These are phyloP conservation scores for Masnerella sp. DNA, from an alignment of 2,888 invertebrate genomes.

Conservation along the genomic window DNA sequence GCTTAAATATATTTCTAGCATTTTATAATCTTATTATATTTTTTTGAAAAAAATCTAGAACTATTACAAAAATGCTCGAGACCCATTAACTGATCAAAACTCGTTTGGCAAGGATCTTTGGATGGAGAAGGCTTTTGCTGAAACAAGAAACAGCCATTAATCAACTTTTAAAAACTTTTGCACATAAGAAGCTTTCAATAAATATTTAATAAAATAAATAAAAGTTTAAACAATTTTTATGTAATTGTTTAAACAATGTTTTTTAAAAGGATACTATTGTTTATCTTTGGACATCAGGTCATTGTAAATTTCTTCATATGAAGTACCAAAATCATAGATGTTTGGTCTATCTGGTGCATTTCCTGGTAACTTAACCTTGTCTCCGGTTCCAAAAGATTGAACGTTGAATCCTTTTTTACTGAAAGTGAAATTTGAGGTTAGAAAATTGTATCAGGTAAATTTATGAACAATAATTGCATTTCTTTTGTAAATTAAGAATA, in stretches of 20 bases:
- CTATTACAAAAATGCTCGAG: no score
- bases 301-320: slow-evolving; percentile 97
- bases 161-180: not conserved
- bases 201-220: not conserved
- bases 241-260: not conserved
- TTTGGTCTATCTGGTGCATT: slow-evolving; percentile 95
- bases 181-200: no score
- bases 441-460: slow-evolving; percentile 21
- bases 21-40: no score
- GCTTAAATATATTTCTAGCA: no score
- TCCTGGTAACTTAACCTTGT: slow-evolving; percentile 98
- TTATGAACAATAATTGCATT: not conserved
- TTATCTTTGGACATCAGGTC: slow-evolving; percentile 95
- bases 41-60: no score
- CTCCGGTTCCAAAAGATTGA: slow-evolving; percentile 95
- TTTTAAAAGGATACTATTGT: slow-evolving; percentile 84
- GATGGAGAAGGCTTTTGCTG: slow-evolving; percentile 15
- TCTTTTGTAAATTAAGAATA: not conserved
- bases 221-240: not conserved
- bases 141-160: slow-evolving; percentile 31
- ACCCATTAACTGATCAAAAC: no score
- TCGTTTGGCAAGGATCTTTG: slow-evolving; percentile 22
- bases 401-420: slow-evolving; percentile 98
- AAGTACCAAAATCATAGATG: slow-evolving; percentile 96
- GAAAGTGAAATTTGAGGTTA: no score